A percentile compares a stretch with the other conserved stretches of the same genome.
Conservation (phyloP, 2,888 invertebrate species). For the Opisthograptis luteolata region DNA sequence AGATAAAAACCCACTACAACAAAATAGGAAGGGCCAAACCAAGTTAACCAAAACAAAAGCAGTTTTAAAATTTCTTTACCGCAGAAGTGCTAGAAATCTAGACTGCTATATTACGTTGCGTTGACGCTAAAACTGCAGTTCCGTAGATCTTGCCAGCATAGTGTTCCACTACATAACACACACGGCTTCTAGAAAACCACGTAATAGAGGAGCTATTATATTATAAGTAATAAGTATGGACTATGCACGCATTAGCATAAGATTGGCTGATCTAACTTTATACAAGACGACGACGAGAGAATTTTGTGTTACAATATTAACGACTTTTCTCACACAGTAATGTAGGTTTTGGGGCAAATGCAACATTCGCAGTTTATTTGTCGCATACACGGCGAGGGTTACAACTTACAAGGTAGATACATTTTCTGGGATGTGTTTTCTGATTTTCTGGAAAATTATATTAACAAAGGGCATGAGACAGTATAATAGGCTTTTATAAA, state of each 20-base stretch:
- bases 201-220: neutral
- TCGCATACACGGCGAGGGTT: too few species aligned
- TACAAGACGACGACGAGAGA: too few species aligned
- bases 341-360: constrained; percentile 30
- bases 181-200: neutral
- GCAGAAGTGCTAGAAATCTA: too few species aligned
- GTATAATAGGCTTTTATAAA: too few species aligned
- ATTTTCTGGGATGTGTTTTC: constrained; percentile 13
- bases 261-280: too few species aligned
- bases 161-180: constrained; percentile 23
- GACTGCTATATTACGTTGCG: constrained; percentile 12
- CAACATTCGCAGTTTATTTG: constrained; percentile 33
- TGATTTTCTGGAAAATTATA: constrained; percentile 5
- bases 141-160: constrained; percentile 31
- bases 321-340: constrained; percentile 35
- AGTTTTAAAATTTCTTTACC: too few species aligned
- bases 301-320: constrained; percentile 11
- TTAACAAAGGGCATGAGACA: constrained; percentile 14
- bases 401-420: constrained; percentile 5
- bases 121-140: constrained; percentile 17
- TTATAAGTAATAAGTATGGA: too few species aligned
- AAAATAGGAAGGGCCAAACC: too few species aligned
- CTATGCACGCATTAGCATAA: too few species aligned
- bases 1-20: too few species aligned
- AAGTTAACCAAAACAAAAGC: too few species aligned